Base-by-base conservation (phyloP, 2,113 vertebrate species). In the Hyperoodon ampullatus region DNA sequence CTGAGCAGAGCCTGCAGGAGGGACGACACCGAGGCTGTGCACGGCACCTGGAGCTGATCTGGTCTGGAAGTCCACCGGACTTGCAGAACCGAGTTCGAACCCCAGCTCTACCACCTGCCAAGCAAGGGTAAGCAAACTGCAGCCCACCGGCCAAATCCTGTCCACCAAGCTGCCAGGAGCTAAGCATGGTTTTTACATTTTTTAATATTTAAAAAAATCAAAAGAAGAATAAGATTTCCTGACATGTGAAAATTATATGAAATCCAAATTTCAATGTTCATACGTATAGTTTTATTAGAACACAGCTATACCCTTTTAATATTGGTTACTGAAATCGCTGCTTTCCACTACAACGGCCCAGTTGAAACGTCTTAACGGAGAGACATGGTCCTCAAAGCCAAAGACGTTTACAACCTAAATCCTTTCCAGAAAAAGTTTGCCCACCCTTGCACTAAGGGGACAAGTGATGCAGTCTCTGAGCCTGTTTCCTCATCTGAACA, bases 81-180 rank as follows among this genome's bases (percentile, higher is more conserved):
- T 26, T 7, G 33, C 35, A 13, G 10, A 42, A 18, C 71, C 0
- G 0, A 72, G 60, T 13, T 18, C 2, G 4, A 61, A 18, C 11
- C 50, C 65, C 50, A 6, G 42, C 42, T 87, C 68, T 10, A 3
- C 65, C 63, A 12, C 44, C 19, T 78, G 44, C 61, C 12, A 33
- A 4, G 26, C 44, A 13, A 11, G 35, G 3, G 14, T 2, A 12
- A 33, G 53, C 84, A 11, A 16, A 16, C 23, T 1, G 19, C 58
- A 78, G 33, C 21, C 66, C 1, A 0, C 5, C 0, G 2, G 26
- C 35, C 63, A 47, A 35, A 42, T 39, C n/a, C 77, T n/a, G 66
- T 26, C 74, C 71, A 60, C 58, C 88, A 23, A 23, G 26, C 63
- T 65, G 55, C 42, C 1, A 1, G 5, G 28, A 44, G n/a, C 30